phyloP scores from a whole-genome alignment of 2,113 vertebrate genomes.

The Amphilophus citrinellus region DNA sequence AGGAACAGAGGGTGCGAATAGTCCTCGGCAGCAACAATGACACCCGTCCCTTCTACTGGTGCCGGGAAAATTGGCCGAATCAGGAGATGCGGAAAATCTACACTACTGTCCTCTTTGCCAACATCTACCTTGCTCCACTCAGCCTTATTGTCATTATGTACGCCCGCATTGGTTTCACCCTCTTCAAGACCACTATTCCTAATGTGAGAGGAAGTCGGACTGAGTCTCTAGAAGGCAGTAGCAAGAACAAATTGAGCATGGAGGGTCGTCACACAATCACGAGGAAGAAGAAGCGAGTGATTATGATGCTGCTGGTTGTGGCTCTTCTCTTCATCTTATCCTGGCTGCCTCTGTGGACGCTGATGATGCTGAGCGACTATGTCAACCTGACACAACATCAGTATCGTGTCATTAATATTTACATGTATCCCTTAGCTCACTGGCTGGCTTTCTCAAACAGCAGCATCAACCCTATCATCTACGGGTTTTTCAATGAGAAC shows the following conservation, averaged over 20 bases:
- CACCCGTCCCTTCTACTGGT: conserved; percentile 88
- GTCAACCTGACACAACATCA: conserved; percentile 82
- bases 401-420: conserved; percentile 87
- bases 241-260: conserved; percentile 41
- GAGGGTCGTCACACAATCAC: conserved; percentile 74
- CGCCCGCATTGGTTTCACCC: conserved; percentile 83
- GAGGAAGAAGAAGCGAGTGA: conserved; percentile 86
- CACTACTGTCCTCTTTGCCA: conserved; percentile 91
- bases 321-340: conserved; percentile 90
- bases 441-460: conserved; percentile 95
- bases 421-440: conserved; percentile 90
- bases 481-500: conserved; percentile 92
- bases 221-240: conserved; percentile 12
- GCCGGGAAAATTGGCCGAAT: conserved; percentile 91
- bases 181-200: conserved; percentile 78
- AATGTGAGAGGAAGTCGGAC: conserved; percentile 17
- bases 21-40: conserved; percentile 74
- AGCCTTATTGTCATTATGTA: conserved; percentile 90
- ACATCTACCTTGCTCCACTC: conserved; percentile 90
- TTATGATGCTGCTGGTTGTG: conserved; percentile 89
- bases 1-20: conserved; percentile 85
- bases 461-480: conserved; percentile 92
- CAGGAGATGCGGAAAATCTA: conserved; percentile 92
- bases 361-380: conserved; percentile 94
- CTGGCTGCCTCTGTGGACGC: conserved; percentile 94